These are phyloP conservation scores for Syngnathus typhle DNA, from an alignment of 2,113 vertebrate genomes.

Conservation along the genomic window DNA sequence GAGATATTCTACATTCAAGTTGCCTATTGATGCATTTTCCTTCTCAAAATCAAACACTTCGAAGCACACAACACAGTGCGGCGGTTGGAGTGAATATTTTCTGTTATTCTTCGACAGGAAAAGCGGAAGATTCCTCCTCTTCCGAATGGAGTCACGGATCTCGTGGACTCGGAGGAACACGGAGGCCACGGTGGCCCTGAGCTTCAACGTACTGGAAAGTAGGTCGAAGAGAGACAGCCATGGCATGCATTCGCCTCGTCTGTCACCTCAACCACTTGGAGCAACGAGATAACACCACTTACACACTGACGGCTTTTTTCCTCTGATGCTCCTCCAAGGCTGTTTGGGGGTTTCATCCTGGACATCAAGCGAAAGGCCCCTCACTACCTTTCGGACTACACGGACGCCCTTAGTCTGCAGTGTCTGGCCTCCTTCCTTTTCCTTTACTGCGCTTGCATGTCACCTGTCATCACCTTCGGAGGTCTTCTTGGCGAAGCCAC, in stretches of 20 bases:
- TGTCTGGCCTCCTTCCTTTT: constrained; percentile 99
- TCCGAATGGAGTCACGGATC: constrained; percentile 90
- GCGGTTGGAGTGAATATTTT: not conserved
- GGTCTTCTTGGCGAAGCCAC: constrained; percentile 97
- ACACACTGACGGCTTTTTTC: not conserved
- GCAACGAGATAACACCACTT: not conserved
- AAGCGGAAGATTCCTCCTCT: constrained; percentile 92
- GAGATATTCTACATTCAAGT: no score
- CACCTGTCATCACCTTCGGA: constrained; percentile 97
- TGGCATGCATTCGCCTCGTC: not conserved
- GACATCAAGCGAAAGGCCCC: constrained; percentile 96
- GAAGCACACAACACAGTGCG: not conserved
- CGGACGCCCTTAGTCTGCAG: constrained; percentile 91
- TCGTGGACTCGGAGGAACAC: constrained; percentile 80
- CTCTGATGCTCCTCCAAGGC: constrained; percentile 57
- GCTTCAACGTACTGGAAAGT: constrained; percentile 92
- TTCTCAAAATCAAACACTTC: no score
- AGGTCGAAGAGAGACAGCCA: constrained; percentile 40
- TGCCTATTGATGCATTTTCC: no score
- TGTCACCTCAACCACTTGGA: not conserved
- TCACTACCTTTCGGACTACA: constrained; percentile 94
- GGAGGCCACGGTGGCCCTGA: constrained; percentile 93
- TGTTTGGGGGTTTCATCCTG: constrained; percentile 85
- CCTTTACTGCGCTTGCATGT: constrained; percentile 99
- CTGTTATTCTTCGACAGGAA: constrained; percentile 69